These are phyloP conservation scores for Dolichopus griseipennis DNA, from an alignment of 2,888 invertebrate genomes.

Conservation along the genomic window DNA sequence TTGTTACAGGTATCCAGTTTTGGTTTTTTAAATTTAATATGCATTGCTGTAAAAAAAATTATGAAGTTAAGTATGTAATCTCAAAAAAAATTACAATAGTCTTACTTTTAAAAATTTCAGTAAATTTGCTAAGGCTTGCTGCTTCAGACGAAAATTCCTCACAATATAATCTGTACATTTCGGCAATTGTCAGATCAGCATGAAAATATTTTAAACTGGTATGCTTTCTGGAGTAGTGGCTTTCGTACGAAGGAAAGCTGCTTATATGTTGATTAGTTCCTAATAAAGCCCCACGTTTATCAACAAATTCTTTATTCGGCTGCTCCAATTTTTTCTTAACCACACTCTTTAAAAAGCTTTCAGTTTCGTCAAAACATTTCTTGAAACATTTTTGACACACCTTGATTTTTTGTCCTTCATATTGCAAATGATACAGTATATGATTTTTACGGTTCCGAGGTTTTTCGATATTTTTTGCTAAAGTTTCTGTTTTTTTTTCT, in stretches of 20 bases:
- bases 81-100: too few species aligned
- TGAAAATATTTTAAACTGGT: constrained; percentile 18
- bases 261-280: constrained; percentile 15
- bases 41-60: constrained; percentile 13
- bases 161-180: constrained; percentile 19
- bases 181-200: constrained; percentile 17
- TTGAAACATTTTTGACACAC: constrained; percentile 24
- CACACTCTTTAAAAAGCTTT: constrained; percentile 22
- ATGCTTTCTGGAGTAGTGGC: constrained; percentile 19
- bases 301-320: constrained; percentile 7
- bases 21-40: constrained; percentile 23
- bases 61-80: neutral
- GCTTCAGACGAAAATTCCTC: constrained; percentile 7
- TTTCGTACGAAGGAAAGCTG: constrained; percentile 19
- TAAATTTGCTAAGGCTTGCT: constrained; percentile 19
- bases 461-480: neutral
- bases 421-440: constrained; percentile 13
- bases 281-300: constrained; percentile 18
- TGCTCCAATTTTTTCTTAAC: constrained; percentile 19
- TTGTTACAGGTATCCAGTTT: constrained; percentile 21
- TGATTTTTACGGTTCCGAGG: neutral
- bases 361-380: constrained; percentile 21
- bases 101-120: constrained; percentile 17
- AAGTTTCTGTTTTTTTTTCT: constrained; percentile 1
- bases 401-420: constrained; percentile 20